Evolutionary conservation across 2,888 invertebrate species (phyloP).

Genomic region (Chrysomela aeneicollis): DNA sequence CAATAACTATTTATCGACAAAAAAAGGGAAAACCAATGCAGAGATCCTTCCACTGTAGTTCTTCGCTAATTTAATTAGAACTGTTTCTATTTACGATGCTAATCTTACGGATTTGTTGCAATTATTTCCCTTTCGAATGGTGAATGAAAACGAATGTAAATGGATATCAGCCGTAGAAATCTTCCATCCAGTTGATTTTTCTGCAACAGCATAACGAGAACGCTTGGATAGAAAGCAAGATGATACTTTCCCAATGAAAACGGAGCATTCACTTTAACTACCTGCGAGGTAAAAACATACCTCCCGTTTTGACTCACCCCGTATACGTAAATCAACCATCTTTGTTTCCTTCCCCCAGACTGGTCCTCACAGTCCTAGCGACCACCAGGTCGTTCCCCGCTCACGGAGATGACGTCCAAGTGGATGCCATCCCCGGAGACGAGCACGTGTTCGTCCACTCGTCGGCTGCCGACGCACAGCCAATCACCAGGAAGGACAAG

Average conservation of each 20-base stretch:
- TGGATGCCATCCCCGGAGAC: slow-evolving; percentile 71
- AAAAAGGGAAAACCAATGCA: neutral
- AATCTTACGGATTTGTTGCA: neutral
- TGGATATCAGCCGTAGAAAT: neutral
- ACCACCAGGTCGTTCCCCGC: slow-evolving; percentile 37
- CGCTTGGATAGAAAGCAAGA: neutral
- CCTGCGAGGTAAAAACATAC: too few relatives aligned
- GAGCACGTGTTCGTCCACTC: slow-evolving; percentile 72
- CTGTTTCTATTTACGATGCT: neutral
- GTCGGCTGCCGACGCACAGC: slow-evolving; percentile 54
- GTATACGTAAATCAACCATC: too few relatives aligned
- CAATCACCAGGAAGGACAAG: slow-evolving; percentile 56
- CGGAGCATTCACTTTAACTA: too few relatives aligned
- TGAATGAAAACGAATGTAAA: neutral
- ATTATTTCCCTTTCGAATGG: neutral
- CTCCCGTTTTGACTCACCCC: too few relatives aligned
- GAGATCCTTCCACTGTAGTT: neutral
- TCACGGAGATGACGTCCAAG: slow-evolving; percentile 65
- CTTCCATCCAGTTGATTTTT: neutral
- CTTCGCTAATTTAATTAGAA: neutral
- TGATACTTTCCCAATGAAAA: neutral
- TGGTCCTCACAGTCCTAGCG: slow-evolving; percentile 39
- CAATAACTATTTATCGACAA: neutral
- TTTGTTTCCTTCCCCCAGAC: slow-evolving; percentile 45
- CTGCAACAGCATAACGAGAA: neutral